A percentile compares a stretch with the other conserved stretches of the same genome.
phyloP scores from a whole-genome alignment of 1,140 invertebrate species.

The Magallana angulata region DNA sequence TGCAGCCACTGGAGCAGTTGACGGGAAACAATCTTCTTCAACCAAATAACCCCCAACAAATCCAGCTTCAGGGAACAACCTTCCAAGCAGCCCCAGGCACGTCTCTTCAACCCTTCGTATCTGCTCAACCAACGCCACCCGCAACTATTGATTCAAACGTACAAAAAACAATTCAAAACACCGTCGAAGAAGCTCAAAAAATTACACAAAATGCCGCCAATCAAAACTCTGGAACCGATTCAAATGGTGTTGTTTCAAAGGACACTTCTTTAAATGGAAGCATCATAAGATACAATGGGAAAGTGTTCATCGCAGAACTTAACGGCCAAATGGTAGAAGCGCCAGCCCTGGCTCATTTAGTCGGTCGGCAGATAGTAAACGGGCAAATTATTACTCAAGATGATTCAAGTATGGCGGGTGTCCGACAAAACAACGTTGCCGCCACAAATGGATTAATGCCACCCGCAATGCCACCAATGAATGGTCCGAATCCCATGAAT shows the following conservation, averaged over 20 bases:
- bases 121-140: neutral
- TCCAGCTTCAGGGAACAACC: conserved; percentile 9
- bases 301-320: conserved; percentile 9
- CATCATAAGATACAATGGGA: conserved; percentile 7
- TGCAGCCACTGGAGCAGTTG: neutral
- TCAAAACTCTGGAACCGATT: conserved; percentile 14
- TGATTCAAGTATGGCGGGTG: neutral
- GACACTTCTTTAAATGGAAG: neutral
- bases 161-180: conserved; percentile 5
- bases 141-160: neutral
- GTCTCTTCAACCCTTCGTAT: neutral
- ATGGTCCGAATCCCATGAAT: neutral
- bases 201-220: neutral
- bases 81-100: conserved; percentile 15
- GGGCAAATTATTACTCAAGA: neutral
- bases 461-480: conserved; percentile 1
- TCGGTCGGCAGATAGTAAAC: conserved; percentile 1
- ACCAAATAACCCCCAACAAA: neutral
- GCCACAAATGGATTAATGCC: neutral
- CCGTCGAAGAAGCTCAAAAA: neutral
- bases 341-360: neutral
- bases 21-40: conserved; percentile 12
- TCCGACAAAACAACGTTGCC: neutral
- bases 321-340: conserved; percentile 15
- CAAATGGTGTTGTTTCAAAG: neutral